These are phyloP conservation scores for Ceyx cyanopectus DNA, from an alignment of 2,113 vertebrate genomes.

Conservation along the genomic window DNA sequence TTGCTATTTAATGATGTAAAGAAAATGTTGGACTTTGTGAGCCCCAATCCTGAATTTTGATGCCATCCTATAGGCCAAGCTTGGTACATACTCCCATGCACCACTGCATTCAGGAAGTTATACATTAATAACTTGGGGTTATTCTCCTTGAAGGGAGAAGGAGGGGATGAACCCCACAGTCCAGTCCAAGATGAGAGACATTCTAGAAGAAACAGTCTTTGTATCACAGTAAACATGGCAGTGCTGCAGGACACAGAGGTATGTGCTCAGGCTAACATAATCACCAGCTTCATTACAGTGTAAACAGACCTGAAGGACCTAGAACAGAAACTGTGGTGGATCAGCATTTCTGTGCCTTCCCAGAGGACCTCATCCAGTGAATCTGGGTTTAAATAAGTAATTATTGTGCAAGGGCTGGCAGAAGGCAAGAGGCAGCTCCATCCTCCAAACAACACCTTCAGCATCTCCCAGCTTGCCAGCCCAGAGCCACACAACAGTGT, in stretches of 20 bases:
- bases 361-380: not conserved
- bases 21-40: not conserved
- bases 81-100: not conserved
- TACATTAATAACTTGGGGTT: not conserved
- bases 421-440: not conserved
- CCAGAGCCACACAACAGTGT: not conserved
- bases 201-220: not conserved
- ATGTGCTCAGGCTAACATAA: too few species aligned
- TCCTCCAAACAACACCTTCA: accelerated
- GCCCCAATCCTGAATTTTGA: not conserved
- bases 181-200: not conserved
- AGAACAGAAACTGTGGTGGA: not conserved
- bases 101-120: not conserved
- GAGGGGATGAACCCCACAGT: not conserved
- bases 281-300: not conserved
- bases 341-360: not conserved
- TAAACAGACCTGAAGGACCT: not conserved
- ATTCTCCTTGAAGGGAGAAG: not conserved
- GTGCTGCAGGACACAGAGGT: not conserved
- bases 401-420: not conserved
- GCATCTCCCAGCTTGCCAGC: not conserved
- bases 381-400: not conserved
- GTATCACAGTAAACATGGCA: not conserved
- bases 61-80: not conserved
- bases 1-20: not conserved